Evolutionary conservation across 2,888 invertebrate genomes (phyloP), one percentile per base, ranked within the genome.

Genomic region (Apamea anceps): DNA sequence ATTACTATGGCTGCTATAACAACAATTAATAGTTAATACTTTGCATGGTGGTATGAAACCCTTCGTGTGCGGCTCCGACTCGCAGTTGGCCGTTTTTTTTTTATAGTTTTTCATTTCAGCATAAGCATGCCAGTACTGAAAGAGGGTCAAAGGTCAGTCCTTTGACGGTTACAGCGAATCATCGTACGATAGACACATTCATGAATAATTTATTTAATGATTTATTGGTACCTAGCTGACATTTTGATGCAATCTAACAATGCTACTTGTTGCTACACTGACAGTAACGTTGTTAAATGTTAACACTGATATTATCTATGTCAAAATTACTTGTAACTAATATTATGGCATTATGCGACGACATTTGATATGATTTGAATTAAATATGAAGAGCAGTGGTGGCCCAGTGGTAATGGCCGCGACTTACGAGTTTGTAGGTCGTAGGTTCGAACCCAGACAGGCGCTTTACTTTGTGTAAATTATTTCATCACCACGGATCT

Each of bases 131-230:
- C 0, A 10, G 48, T n/a, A 68, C n/a, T 54, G 45, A 70, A 57
- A 68, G 13, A 21, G 8, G 54, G 62, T 54, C 51, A 68, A 68
- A 77, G 32, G 18, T 15, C 45, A 42, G 18, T 2, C 21, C 25
- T 77, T 77, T 68, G 45, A 57, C 51, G 2, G 37, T 54, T 80
- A 48, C 45, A 68, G 54, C 15, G 45, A 65, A 68, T 71, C 51
- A 67, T 62, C 8, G n/a, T 13, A 48, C 62, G 15, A 68, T 62
- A 67, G 28, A 84, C 37, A 42, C n/a, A 54, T 72, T 80, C 80
- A 80, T 85, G 81, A 82, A 82, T 81, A 72, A 85, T 80, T 80
- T 79, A 66, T 84, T 60, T 12, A 66, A 62, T 72, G 71, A 66
- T 72, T 84, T 81, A 85, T 80, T 67, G 62, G 66, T 48, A 71